A percentile compares a stretch with the other conserved stretches of the same genome.
Conservation (phyloP, 2,888 invertebrate genomes). For the Drosophila prolongata region DNA sequence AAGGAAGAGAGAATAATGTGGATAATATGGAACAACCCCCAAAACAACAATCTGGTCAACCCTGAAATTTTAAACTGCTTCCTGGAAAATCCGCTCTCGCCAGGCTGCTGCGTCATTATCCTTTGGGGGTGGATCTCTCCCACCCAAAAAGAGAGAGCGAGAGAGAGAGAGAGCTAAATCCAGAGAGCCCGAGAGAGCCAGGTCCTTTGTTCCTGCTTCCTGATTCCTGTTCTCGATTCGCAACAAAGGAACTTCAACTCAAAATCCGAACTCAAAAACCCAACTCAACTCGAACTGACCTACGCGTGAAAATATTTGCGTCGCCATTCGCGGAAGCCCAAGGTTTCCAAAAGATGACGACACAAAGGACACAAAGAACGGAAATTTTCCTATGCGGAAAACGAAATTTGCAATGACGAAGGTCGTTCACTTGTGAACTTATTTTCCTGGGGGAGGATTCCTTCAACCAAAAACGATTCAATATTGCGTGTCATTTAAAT, state of each 20-base stretch:
- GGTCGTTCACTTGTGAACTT: constrained; percentile 30
- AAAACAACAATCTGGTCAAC: constrained; percentile 47
- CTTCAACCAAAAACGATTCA: background rate
- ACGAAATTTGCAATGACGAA: constrained; percentile 13
- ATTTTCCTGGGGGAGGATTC: background rate
- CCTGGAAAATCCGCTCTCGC: constrained; percentile 14
- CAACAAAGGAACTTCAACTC: constrained; percentile 16
- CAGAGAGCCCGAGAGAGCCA: constrained; percentile 2
- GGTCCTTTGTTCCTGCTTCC: constrained; percentile 20
- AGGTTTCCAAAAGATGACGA: constrained; percentile 25
- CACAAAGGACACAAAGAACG: constrained; percentile 47
- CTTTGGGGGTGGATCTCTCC: constrained; percentile 41
- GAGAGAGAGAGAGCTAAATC: background rate
- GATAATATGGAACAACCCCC: constrained; percentile 13
- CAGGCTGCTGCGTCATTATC: constrained; percentile 42
- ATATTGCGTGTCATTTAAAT: background rate
- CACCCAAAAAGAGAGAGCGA: constrained; percentile 8
- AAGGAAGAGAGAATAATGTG: background rate
- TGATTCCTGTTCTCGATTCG: constrained; percentile 5
- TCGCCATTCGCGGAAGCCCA: constrained; percentile 45
- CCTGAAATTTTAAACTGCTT: constrained; percentile 38
- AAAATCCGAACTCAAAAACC: constrained; percentile 3
- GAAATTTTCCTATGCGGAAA: constrained; percentile 20
- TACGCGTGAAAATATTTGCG: constrained; percentile 30
- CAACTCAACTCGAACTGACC: constrained; percentile 36